Evolutionary conservation across 1,140 invertebrate species (phyloP), one percentile per base, ranked within the genome.

Genomic region (Mactra quadrangularis): DNA sequence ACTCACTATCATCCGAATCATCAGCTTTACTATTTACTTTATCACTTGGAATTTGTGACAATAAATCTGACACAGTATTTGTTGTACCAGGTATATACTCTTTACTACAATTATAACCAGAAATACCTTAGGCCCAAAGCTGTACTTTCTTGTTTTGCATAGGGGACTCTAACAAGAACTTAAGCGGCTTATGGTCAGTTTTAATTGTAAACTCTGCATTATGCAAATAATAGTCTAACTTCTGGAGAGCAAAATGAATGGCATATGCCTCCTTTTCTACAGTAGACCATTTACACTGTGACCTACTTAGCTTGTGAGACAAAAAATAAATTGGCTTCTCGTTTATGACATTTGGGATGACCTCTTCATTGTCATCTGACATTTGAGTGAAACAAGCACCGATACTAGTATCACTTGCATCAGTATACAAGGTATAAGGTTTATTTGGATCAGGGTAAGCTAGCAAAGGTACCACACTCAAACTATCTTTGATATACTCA

Each of bases 141-240:
- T 86, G 83, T 11, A 87, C 76, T 25, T 88, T 88, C 50, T 83
- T 79, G 31, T 87, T 89, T 78, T 86, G 74, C 52, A 86, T 82
- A 35, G 70, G 47, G 7, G 70, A 72, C 1, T 72, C 47, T 3
- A 55, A 22, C 17, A 72, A 33, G 33, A 55, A 72, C 22, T 38
- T 33, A 6, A 72, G 22, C 1, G 70, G 70, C n/a, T 38, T 31
- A 38, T 72, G 70, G n/a, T 72, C 64, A 38, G 25, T 47, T 22
- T 59, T 72, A 0, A 90, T 68, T 0, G 25, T 55, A 41, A 89
- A 89, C 17, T 82, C n/a, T 6, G 74, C 35, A n/a, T n/a, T n/a
- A n/a, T n/a, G n/a, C n/a, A n/a, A n/a, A n/a, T n/a, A n/a, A n/a
- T n/a, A n/a, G n/a, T 85, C 33, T 19, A 88, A 84, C 59, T 89